Percentiles rank a stretch among this genome's conserved stretches.
Evolutionary conservation across 2,888 invertebrate species (phyloP).

Genomic region (Crossocerus cetratus): DNA sequence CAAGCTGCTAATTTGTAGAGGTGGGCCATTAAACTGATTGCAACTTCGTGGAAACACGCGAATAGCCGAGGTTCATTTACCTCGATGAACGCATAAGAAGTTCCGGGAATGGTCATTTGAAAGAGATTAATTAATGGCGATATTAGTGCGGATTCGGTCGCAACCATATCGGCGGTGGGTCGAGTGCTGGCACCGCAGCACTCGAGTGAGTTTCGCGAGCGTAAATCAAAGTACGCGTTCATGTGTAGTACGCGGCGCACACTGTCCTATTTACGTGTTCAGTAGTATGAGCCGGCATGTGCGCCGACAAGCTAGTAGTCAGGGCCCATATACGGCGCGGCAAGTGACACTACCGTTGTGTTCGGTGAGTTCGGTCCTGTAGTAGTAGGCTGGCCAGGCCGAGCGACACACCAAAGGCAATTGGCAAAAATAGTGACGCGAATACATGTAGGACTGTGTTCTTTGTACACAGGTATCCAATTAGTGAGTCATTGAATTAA

Average conservation of each 20-base stretch:
- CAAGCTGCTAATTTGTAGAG: too few relatives aligned
- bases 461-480: too few relatives aligned
- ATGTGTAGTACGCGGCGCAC: background rate
- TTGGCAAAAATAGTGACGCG: too few relatives aligned
- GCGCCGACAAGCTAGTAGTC: conserved; percentile 18
- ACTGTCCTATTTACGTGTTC: conserved; percentile 6
- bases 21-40: too few relatives aligned
- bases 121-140: conserved; percentile 17
- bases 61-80: too few relatives aligned
- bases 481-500: too few relatives aligned
- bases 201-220: conserved; percentile 13
- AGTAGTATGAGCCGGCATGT: conserved; percentile 26
- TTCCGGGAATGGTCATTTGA: background rate
- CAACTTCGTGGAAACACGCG: too few relatives aligned
- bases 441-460: too few relatives aligned
- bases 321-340: conserved; percentile 16
- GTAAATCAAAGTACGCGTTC: conserved; percentile 16
- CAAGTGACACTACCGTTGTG: conserved; percentile 8
- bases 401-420: background rate
- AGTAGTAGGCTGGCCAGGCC: background rate
- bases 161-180: conserved; percentile 3
- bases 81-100: too few relatives aligned
- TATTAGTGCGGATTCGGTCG: background rate
- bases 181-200: background rate
- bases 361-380: conserved; percentile 6